A percentile compares a stretch with the other conserved stretches of the same genome.
phyloP scores from a whole-genome alignment of 2,888 invertebrate genomes.

The Rhyacophila evoluta region DNA sequence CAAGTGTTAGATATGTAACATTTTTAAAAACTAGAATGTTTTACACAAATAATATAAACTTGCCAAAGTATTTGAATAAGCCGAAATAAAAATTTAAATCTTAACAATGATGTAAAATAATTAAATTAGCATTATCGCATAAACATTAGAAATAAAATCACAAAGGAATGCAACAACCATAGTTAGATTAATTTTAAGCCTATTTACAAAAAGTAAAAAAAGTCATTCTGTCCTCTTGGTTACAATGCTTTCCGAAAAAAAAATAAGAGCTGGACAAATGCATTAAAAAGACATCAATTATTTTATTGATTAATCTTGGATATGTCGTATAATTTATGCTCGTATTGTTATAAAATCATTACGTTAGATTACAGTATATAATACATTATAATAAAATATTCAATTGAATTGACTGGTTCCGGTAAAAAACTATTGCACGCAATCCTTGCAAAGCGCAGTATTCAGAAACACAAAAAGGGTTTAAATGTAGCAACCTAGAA shows the following conservation, averaged over 20 bases:
- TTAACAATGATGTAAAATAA: not conserved
- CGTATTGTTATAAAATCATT: too few relatives aligned
- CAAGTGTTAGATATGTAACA: not conserved
- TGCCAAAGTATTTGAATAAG: not conserved
- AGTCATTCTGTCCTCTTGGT: not conserved
- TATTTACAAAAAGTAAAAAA: conserved; percentile 3
- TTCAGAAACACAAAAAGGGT: too few relatives aligned
- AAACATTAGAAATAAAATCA: not conserved
- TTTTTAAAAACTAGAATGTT: not conserved
- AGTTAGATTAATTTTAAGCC: not conserved
- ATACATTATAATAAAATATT: too few relatives aligned
- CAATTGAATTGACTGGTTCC: not conserved
- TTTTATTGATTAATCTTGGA: not conserved
- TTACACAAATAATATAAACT: not conserved
- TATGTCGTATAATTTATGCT: not conserved
- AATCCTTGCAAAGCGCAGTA: too few relatives aligned
- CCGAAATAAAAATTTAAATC: not conserved
- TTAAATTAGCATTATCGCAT: not conserved
- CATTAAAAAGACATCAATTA: too few relatives aligned
- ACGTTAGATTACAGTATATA: too few relatives aligned
- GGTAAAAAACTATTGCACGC: not conserved
- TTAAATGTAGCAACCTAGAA: too few relatives aligned
- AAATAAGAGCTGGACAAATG: too few relatives aligned
- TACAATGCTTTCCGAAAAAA: conserved; percentile 14
- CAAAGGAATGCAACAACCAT: not conserved